Conservation (phyloP, 2,113 vertebrate species). For the Melanostigma gelatinosum region DNA sequence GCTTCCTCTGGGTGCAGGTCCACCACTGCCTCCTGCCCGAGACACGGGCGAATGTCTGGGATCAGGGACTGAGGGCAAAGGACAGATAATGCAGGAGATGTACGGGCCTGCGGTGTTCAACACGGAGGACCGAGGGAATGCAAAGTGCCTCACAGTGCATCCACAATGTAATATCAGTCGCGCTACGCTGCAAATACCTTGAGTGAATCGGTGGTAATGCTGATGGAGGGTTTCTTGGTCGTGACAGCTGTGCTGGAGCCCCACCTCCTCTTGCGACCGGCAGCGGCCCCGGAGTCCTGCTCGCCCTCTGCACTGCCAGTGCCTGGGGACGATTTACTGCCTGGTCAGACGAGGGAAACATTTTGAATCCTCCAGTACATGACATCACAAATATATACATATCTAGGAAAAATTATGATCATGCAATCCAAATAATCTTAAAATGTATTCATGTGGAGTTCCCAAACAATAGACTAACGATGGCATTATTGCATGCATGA, state of each 20-base stretch:
- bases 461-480: not conserved
- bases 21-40: conserved; percentile 87
- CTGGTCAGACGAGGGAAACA: conserved; percentile 44
- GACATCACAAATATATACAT: not conserved
- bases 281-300: conserved; percentile 80
- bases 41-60: conserved; percentile 87
- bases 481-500: not conserved
- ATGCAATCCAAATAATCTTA: not conserved
- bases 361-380: not conserved
- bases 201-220: conserved; percentile 93
- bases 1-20: conserved; percentile 91
- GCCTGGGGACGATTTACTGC: conserved; percentile 79
- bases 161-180: not conserved
- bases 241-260: conserved; percentile 90
- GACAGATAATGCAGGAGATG: not conserved
- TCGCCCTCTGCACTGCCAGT: conserved; percentile 74
- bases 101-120: not conserved
- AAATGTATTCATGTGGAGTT: not conserved
- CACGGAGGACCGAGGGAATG: not conserved
- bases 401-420: not conserved
- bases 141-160: not conserved
- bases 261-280: conserved; percentile 90
- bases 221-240: conserved; percentile 92
- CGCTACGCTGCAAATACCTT: conserved; percentile 81
- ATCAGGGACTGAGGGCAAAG: conserved; percentile 86